Evolutionary conservation across 2,888 invertebrate species (phyloP).

Genomic region (Phortica okadai): DNA sequence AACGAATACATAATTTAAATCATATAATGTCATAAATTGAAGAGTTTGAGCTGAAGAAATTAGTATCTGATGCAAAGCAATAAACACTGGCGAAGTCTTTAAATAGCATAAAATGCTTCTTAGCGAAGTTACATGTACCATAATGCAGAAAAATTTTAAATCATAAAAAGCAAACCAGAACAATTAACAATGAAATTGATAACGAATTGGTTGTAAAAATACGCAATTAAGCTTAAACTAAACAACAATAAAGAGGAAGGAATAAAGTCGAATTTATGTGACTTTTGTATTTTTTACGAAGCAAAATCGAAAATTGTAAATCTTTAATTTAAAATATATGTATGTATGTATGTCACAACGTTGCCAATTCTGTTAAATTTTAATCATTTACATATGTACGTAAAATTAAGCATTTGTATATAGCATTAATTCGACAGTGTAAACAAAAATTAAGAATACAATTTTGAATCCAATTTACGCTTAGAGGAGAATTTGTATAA

Average conservation of each 20-base stretch:
- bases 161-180: conserved; percentile 37
- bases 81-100: conserved; percentile 63
- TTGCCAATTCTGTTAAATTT: conserved; percentile 62
- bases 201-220: conserved; percentile 63
- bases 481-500: conserved; percentile 51
- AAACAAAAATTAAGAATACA: conserved; percentile 3
- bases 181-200: conserved; percentile 38
- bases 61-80: conserved; percentile 47
- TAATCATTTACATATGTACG: conserved; percentile 32
- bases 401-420: background rate
- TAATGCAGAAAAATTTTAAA: conserved; percentile 49
- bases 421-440: background rate
- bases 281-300: conserved; percentile 29
- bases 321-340: conserved; percentile 39
- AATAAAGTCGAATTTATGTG: conserved; percentile 33
- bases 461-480: conserved; percentile 47
- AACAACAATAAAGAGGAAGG: background rate
- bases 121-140: conserved; percentile 42
- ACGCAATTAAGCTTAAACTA: conserved; percentile 49
- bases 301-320: conserved; percentile 28
- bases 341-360: conserved; percentile 51
- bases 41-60: background rate
- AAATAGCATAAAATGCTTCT: conserved; percentile 69
- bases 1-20: too few relatives aligned
- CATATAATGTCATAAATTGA: too few relatives aligned